A percentile compares a stretch with the other conserved stretches of the same genome.
Evolutionary conservation across 2,888 invertebrate genomes (phyloP).

Genomic region (Galeruca laticollis): DNA sequence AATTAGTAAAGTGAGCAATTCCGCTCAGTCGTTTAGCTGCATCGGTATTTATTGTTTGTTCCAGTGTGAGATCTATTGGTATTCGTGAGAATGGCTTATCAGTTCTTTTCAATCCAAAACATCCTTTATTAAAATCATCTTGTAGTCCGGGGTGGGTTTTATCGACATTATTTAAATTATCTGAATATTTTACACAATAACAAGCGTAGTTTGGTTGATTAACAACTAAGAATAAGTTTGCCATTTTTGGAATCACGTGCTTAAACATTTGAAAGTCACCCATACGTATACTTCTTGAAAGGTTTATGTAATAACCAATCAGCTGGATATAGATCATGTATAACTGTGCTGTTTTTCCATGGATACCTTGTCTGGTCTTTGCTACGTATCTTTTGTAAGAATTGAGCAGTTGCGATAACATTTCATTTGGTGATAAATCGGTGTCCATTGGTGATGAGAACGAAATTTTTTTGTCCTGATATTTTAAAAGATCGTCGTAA

Average conservation of each 20-base stretch:
- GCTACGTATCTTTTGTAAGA: slow-evolving; percentile 39
- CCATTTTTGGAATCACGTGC: slow-evolving; percentile 45
- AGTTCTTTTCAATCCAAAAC: slow-evolving; percentile 21
- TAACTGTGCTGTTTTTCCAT: slow-evolving; percentile 58
- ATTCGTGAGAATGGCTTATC: slow-evolving; percentile 20
- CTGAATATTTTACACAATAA: slow-evolving; percentile 18
- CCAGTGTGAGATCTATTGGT: slow-evolving; percentile 15
- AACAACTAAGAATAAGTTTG: slow-evolving; percentile 8
- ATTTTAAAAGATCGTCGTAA: slow-evolving; percentile 37
- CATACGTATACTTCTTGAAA: slow-evolving; percentile 54
- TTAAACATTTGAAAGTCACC: slow-evolving; percentile 54
- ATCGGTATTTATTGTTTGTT: slow-evolving; percentile 9
- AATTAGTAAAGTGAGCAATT: slow-evolving; percentile 9
- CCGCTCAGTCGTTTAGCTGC: neutral
- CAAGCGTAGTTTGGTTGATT: slow-evolving; percentile 28
- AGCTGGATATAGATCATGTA: slow-evolving; percentile 53
- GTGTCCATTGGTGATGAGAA: slow-evolving; percentile 8
- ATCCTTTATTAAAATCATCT: slow-evolving; percentile 6
- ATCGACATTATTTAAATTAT: slow-evolving; percentile 20
- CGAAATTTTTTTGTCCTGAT: slow-evolving; percentile 34
- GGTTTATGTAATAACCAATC: slow-evolving; percentile 51
- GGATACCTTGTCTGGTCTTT: slow-evolving; percentile 48
- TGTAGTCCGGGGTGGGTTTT: slow-evolving; percentile 21
- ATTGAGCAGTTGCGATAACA: slow-evolving; percentile 26
- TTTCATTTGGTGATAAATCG: slow-evolving; percentile 33